Evolutionary conservation across 2,888 invertebrate species (phyloP), one percentile per base, ranked within the genome.

Genomic region (Tupiocoris notatus): DNA sequence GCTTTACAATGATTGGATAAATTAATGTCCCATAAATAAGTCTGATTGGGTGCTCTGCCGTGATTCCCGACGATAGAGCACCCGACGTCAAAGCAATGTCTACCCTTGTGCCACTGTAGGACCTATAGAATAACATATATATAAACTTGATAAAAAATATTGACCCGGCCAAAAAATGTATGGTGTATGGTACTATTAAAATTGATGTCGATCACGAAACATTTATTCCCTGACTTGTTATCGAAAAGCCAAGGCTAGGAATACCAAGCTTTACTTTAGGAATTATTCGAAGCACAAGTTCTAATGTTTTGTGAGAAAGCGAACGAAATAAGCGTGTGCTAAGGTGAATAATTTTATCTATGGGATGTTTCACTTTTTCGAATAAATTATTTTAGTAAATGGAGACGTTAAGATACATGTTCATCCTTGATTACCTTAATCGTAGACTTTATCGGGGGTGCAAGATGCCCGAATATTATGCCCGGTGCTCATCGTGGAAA

Each of bases 51-150:
- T 70, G 70, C 61, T 59, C 70, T 59, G n/a, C 24, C 70, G 70
- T 59, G 22, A 58, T 70, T 70, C 70, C 70, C 70, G 25, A 21
- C 70, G 70, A 16, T 9, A 70, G 59, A 70, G 70, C 70, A 70
- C 57, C 58, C 24, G 39, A 39, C 3, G 39, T 39, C 39, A 39
- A 39, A n/a, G 39, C 39, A 39, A 39, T 39, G 39, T 39, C 3
- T 39, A 39, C 12, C 39, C 39, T 3, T 39, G 39, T 39, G 39
- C 39, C 39, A 39, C 39, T 39, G 12, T 39, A 39, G n/a, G n/a
- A n/a, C n/a, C 39, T 39, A 39, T 39, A 39, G 39, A n/a, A n/a
- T 39, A 39, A 3, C 39, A 7, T 39, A 39, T 39, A 7, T 39
- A 12, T 39, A 39, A 7, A 3, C 3, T n/a, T n/a, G n/a, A n/a